Conservation (phyloP, 2,113 vertebrate species). For the Oryzias javanicus region DNA sequence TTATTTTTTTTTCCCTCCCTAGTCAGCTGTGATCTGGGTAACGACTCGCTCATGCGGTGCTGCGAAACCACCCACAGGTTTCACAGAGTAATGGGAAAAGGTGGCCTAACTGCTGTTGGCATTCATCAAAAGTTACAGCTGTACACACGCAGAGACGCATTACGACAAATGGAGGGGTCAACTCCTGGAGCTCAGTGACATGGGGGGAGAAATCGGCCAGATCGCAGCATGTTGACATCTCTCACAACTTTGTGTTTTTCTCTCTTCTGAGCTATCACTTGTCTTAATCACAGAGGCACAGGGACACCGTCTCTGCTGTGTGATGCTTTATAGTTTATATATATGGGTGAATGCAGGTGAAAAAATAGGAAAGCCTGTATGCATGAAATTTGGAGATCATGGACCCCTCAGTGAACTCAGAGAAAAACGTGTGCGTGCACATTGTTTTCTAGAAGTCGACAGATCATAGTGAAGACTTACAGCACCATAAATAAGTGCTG, state of each 20-base stretch:
- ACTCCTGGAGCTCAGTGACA: neutral
- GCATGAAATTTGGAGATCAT: too few relatives aligned
- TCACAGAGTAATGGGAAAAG: slow-evolving; percentile 23
- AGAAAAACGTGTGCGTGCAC: too few relatives aligned
- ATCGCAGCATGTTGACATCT: slow-evolving; percentile 8
- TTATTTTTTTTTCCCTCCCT: slow-evolving; percentile 9
- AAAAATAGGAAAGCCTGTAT: too few relatives aligned
- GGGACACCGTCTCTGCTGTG: slow-evolving; percentile 3
- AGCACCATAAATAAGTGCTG: too few relatives aligned
- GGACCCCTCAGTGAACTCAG: too few relatives aligned
- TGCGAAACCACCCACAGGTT: neutral
- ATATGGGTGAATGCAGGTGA: too few relatives aligned
- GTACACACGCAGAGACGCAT: slow-evolving; percentile 3
- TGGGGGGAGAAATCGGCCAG: slow-evolving; percentile 3
- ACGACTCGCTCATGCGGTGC: slow-evolving; percentile 22
- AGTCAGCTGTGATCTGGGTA: slow-evolving; percentile 26
- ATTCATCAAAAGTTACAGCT: slow-evolving; percentile 50
- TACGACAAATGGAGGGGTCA: slow-evolving; percentile 32
- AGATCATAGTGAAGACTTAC: too few relatives aligned
- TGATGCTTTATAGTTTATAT: neutral
- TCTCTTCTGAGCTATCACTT: slow-evolving; percentile 4
- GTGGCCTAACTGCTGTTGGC: slow-evolving; percentile 14
- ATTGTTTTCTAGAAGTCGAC: too few relatives aligned
- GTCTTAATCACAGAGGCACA: slow-evolving; percentile 13
- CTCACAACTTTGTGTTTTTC: neutral